Conservation (phyloP, 2,888 invertebrate species). For the Bugula neritina region DNA sequence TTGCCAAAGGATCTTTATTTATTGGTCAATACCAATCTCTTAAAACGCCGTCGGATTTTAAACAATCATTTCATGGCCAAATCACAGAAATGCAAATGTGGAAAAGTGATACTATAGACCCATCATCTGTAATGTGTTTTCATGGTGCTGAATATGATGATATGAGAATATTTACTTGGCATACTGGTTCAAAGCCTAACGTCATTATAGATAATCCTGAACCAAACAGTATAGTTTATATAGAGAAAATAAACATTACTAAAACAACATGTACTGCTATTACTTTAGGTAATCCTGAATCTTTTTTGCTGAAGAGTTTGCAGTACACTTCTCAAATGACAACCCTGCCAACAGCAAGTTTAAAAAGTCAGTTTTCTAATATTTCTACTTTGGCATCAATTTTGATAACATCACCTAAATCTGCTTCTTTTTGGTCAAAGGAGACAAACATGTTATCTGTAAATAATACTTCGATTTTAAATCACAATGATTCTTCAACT, state of each 20-base stretch:
- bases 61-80: slow-evolving; percentile 4
- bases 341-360: too few species aligned
- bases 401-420: too few species aligned
- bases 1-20: background rate
- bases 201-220: background rate
- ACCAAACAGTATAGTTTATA: slow-evolving; percentile 19
- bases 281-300: background rate
- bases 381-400: too few species aligned
- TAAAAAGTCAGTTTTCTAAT: too few species aligned
- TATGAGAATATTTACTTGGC: background rate
- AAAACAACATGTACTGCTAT: background rate
- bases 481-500: too few species aligned
- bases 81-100: slow-evolving; percentile 9
- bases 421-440: too few species aligned
- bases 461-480: too few species aligned
- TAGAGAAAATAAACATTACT: slow-evolving; percentile 14
- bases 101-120: background rate
- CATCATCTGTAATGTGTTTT: slow-evolving; percentile 5
- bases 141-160: too few species aligned
- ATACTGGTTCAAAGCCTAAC: background rate
- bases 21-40: slow-evolving; percentile 6
- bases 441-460: too few species aligned
- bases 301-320: too few species aligned
- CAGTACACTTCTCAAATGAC: too few species aligned
- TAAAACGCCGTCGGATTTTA: background rate